Evolutionary conservation across 2,113 vertebrate species (phyloP).

Genomic region (Thinocorus orbignyianus): DNA sequence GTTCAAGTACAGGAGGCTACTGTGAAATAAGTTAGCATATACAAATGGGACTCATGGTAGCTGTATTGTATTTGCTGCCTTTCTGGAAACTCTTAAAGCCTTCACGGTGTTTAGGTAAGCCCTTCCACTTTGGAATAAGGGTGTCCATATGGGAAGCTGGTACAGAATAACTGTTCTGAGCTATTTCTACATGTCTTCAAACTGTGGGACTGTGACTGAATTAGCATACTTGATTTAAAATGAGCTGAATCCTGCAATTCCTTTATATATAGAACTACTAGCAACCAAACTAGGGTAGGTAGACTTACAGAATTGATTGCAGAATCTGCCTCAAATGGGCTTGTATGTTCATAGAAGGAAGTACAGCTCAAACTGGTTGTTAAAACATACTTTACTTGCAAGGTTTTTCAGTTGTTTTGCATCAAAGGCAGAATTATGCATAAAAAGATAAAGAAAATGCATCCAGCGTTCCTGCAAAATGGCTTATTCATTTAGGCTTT

Average conservation of each 20-base stretch:
- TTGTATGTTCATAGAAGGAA: background rate
- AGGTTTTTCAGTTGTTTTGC: background rate
- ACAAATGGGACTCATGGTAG: background rate
- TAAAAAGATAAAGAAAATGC: background rate
- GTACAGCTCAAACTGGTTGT: background rate
- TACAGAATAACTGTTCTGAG: background rate
- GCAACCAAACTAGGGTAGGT: background rate
- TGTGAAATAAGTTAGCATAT: background rate
- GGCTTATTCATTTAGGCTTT: background rate
- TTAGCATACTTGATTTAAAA: background rate
- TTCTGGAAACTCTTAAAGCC: background rate
- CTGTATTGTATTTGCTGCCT: background rate
- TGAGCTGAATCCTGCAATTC: background rate
- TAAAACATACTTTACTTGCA: background rate
- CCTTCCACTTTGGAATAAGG: background rate
- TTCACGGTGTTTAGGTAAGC: background rate
- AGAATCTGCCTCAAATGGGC: background rate
- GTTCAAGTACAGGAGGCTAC: background rate
- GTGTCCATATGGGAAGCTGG: background rate
- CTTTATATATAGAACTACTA: background rate
- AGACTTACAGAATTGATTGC: background rate
- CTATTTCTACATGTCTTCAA: background rate
- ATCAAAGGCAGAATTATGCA: background rate
- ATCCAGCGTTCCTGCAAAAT: background rate
- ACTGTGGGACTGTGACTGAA: background rate